Evolutionary conservation across 2,113 vertebrate genomes (phyloP), one percentile per base, ranked within the genome.

Genomic region (Tachuris rubrigastra): DNA sequence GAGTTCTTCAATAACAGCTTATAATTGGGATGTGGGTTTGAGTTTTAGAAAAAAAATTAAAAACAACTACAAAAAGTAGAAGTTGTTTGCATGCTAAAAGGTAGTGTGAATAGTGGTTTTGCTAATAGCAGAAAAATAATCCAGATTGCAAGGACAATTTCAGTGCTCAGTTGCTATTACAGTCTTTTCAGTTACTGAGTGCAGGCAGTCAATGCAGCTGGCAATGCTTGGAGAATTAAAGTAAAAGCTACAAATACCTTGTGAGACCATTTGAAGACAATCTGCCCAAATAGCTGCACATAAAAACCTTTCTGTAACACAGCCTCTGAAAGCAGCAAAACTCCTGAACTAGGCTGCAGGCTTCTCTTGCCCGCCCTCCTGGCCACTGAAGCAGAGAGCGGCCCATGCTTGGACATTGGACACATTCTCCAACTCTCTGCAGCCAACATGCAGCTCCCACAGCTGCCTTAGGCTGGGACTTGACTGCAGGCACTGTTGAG

Each of bases 341-440:
- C 39, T 52, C 47, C 62, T 33, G 67, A 59, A 11, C 23, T 16
- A 33, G 56, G 33, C 63, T 78, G 41, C 72, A 42, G 62, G 50
- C 5, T 7, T 49, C 12, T 47, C 50, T 31, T 2, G 16, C 12
- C 1, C 2, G 41, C 49, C 22, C 41, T 14, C 0, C 0, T 12
- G 30, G 74, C 30, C 55, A 23, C 8, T 4, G 6, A 22, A 28
- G 55, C 9, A 1, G 49, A 28, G 25, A 71, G 44, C 65, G 59
- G n/a, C 47, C 65, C 13, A 1, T 1, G 11, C 76, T 66, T 5
- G 13, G 24, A 9, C 14, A 4, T 19, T 2, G 3, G 2, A 25
- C 20, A 35, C 1, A 2, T 27, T 28, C 17, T 67, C 18, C 30
- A 52, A 24, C 42, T 69, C 37, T 52, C 63, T 72, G 37, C n/a